phyloP scores from a whole-genome alignment of 2,888 invertebrate genomes.

The Deilephila elpenor region DNA sequence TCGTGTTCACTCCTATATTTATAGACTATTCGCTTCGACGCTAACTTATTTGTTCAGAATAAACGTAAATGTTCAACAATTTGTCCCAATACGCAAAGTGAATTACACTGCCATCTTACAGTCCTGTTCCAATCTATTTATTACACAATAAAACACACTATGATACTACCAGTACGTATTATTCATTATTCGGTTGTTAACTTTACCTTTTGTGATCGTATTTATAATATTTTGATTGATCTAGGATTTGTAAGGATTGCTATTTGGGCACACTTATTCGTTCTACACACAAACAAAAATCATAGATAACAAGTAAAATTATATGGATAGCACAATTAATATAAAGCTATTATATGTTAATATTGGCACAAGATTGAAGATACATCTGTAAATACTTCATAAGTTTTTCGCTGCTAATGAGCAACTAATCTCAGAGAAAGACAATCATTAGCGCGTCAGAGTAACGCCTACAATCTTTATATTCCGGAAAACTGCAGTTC shows the following conservation, averaged over 20 bases:
- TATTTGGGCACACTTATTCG: too few species aligned
- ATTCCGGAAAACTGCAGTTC: background rate
- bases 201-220: background rate
- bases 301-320: too few species aligned
- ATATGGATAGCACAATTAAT: too few species aligned
- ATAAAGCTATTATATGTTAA: too few species aligned
- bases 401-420: background rate
- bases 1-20: constrained; percentile 4
- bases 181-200: background rate
- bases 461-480: background rate
- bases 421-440: background rate
- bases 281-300: too few species aligned
- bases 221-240: background rate
- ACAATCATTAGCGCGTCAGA: background rate
- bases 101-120: background rate
- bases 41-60: background rate
- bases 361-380: too few species aligned
- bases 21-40: background rate
- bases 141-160: background rate
- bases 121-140: background rate
- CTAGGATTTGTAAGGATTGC: background rate
- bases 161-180: background rate
- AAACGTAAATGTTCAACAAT: constrained; percentile 7
- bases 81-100: background rate
- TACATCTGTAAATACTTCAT: too few species aligned